Evolutionary conservation across 2,888 invertebrate species (phyloP).

Genomic region (Parapristionchus giblindavisi): DNA sequence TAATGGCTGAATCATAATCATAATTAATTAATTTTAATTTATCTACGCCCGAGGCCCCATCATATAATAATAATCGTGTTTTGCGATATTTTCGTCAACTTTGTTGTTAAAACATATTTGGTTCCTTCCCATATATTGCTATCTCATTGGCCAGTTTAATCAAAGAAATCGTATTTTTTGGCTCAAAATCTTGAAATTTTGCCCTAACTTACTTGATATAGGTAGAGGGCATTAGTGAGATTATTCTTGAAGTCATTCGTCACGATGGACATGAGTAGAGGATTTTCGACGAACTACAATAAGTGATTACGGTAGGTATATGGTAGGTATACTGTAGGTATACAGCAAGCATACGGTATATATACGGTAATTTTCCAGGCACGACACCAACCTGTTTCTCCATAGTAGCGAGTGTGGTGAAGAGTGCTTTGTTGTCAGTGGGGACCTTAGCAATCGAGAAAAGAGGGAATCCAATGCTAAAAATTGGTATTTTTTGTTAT

Average conservation of each 20-base stretch:
- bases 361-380: not conserved
- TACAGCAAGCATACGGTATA: too few relatives aligned
- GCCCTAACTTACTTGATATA: conserved; percentile 40
- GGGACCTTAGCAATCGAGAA: not conserved
- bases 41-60: not conserved
- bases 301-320: not conserved
- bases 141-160: too few relatives aligned
- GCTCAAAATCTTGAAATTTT: too few relatives aligned
- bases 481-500: not conserved
- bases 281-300: conserved; percentile 35
- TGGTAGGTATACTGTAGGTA: too few relatives aligned
- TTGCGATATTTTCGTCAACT: not conserved
- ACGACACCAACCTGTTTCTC: not conserved
- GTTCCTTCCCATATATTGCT: too few relatives aligned
- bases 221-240: conserved; percentile 40
- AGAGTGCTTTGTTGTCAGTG: not conserved
- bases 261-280: conserved; percentile 39
- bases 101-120: not conserved
- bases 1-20: not conserved
- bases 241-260: conserved; percentile 40
- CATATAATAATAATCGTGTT: not conserved
- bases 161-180: too few relatives aligned
- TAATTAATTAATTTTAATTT: not conserved
- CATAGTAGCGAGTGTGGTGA: not conserved
- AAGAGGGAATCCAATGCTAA: conserved; percentile 31